Evolutionary conservation across 2,113 vertebrate genomes (phyloP).

Genomic region (Chaenogobius annularis): DNA sequence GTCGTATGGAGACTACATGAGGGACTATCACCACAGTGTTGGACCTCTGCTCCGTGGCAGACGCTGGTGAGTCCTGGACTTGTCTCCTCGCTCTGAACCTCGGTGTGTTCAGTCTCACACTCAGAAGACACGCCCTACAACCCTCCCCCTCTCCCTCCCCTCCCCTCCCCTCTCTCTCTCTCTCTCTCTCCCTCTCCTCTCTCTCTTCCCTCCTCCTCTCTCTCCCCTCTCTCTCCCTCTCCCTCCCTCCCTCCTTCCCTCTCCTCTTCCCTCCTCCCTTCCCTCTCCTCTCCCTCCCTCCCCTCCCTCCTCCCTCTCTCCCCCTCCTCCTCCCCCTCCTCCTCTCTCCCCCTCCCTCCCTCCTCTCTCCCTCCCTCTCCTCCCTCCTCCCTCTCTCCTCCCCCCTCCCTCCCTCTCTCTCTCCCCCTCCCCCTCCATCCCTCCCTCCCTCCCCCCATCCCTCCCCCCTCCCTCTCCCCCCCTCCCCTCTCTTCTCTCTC

Average conservation of each 20-base stretch:
- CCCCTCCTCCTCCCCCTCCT: background rate
- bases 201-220: too few relatives aligned
- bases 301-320: background rate
- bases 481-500: too few relatives aligned
- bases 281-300: background rate
- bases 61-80: slow-evolving; percentile 82
- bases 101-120: background rate
- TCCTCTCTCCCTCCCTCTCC: too few relatives aligned
- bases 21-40: slow-evolving; percentile 94
- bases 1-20: slow-evolving; percentile 99
- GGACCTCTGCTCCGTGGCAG: slow-evolving; percentile 95
- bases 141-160: too few relatives aligned
- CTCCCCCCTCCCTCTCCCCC: too few relatives aligned
- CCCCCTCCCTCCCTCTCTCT: slow-evolving; percentile 15
- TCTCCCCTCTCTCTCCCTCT: too few relatives aligned
- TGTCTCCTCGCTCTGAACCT: background rate
- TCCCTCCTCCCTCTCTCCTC: background rate
- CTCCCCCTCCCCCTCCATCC: background rate
- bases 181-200: too few relatives aligned
- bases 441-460: too few relatives aligned
- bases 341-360: too few relatives aligned
- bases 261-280: too few relatives aligned
- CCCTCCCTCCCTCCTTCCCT: too few relatives aligned
- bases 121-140: background rate
- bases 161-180: too few relatives aligned